phyloP scores from a whole-genome alignment of 2,888 invertebrate species.

The Agrochola macilenta region DNA sequence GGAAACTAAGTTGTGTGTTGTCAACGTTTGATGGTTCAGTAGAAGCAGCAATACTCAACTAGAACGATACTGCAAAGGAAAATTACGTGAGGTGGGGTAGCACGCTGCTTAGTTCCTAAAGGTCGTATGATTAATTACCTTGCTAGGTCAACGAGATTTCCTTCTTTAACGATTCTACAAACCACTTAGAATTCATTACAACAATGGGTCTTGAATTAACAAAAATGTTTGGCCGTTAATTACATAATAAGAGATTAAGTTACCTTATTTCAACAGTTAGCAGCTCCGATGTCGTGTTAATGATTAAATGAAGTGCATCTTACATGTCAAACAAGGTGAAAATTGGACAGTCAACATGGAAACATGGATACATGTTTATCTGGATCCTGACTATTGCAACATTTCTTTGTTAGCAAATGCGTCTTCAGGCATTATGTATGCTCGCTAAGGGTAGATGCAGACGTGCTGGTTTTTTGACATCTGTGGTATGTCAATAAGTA shows the following conservation, averaged over 20 bases:
- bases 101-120: constrained; percentile 4
- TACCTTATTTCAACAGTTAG: background rate
- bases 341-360: constrained; percentile 55
- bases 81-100: background rate
- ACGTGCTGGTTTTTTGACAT: background rate
- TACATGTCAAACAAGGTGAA: background rate
- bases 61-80: constrained; percentile 7
- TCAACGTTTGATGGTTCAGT: constrained; percentile 10
- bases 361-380: constrained; percentile 65
- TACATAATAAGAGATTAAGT: background rate
- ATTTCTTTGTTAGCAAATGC: background rate
- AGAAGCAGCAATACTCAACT: constrained; percentile 37
- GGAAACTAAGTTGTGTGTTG: constrained; percentile 22
- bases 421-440: constrained; percentile 15
- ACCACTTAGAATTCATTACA: background rate
- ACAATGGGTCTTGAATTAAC: background rate
- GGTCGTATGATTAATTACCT: background rate
- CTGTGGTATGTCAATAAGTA: constrained; percentile 7
- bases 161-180: background rate
- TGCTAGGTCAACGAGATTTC: background rate
- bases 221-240: background rate
- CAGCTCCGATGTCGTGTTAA: background rate
- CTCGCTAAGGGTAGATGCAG: background rate
- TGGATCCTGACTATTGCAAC: constrained; percentile 64
- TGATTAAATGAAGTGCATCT: background rate